These are phyloP conservation scores for Plecturocebus donacophilus DNA, from an alignment of 2,113 vertebrate genomes.

Conservation along the genomic window DNA sequence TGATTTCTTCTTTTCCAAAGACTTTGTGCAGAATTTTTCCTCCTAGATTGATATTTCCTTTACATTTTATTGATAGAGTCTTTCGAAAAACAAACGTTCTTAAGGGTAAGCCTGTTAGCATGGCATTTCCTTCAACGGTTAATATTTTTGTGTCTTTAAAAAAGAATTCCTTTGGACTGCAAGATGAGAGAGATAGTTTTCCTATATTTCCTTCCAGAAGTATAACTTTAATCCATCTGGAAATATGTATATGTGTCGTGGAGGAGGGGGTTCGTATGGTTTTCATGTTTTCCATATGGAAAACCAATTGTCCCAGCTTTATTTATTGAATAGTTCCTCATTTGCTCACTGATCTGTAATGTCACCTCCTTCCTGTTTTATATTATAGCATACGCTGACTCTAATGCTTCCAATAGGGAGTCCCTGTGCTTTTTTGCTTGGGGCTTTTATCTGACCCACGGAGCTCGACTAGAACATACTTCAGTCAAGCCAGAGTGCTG, in stretches of 20 bases:
- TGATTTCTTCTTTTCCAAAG: not conserved
- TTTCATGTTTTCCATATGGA: not conserved
- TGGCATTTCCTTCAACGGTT: too few relatives aligned
- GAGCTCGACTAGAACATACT: fast-evolving
- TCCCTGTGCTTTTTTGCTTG: not conserved
- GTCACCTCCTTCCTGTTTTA: not conserved
- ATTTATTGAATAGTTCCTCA: not conserved
- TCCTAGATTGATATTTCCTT: not conserved
- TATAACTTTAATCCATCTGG: not conserved
- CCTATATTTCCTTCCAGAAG: not conserved
- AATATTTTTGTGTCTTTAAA: not conserved
- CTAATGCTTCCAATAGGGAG: fast-evolving
- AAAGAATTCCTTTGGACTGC: not conserved
- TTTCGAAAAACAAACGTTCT: not conserved
- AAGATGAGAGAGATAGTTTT: not conserved
- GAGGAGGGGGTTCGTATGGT: not conserved
- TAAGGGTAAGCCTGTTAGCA: not conserved
- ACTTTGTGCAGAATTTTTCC: not conserved
- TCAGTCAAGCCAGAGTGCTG: not conserved
- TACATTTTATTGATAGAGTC: not conserved
- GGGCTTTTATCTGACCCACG: not conserved
- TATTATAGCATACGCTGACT: not conserved
- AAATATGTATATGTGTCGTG: not conserved
- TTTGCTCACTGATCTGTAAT: not conserved
- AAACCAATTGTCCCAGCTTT: not conserved